Evolutionary conservation across 2,797 vertebrate species (phyloP).

Genomic region (Podargus strigoides): DNA sequence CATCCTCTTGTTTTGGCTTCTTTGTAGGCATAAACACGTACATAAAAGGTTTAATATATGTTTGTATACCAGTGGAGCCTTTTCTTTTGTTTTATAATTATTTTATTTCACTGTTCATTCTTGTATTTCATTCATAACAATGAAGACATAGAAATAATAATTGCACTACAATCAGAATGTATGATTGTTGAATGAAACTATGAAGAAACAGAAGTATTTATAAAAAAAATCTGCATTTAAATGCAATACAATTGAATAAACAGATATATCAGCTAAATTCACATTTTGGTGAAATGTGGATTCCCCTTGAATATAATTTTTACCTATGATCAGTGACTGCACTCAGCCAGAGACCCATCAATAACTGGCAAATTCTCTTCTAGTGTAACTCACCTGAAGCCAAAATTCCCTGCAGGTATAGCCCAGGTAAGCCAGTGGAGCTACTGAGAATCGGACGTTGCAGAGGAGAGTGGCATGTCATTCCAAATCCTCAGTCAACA

Average conservation of each 20-base stretch:
- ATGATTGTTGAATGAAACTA: background rate
- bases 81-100: background rate
- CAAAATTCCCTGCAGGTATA: background rate
- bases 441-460: background rate
- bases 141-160: fast-evolving
- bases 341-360: background rate
- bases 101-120: background rate
- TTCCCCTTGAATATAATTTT: background rate
- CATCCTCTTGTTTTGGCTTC: background rate
- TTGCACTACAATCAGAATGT: background rate
- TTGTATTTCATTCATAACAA: background rate
- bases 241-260: background rate
- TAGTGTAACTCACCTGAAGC: background rate
- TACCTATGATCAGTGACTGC: background rate
- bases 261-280: background rate
- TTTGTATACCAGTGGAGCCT: background rate
- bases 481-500: background rate
- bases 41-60: background rate
- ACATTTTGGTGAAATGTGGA: background rate
- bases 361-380: background rate
- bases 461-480: fast-evolving
- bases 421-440: background rate
- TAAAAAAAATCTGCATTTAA: background rate
- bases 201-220: background rate
- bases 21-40: background rate